Evolutionary conservation across 2,888 invertebrate genomes (phyloP).

Genomic region (Drosophila atroscutellata): DNA sequence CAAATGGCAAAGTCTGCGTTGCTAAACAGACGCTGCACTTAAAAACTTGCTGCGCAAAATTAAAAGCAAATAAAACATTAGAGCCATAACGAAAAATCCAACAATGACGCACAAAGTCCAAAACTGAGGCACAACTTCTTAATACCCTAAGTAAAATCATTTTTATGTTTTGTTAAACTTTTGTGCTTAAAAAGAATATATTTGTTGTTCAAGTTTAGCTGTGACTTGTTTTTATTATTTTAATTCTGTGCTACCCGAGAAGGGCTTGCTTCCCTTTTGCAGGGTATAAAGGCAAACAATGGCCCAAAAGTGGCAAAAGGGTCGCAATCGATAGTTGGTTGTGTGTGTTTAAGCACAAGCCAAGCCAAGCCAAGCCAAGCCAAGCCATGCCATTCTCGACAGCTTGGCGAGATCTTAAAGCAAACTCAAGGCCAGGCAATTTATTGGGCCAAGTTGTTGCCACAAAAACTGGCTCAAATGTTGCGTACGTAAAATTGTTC

Average conservation of each 20-base stretch:
- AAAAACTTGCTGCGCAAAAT: constrained; percentile 67
- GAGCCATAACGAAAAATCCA: constrained; percentile 52
- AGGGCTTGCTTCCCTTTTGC: not conserved
- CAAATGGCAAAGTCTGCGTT: constrained; percentile 47
- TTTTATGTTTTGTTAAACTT: not conserved
- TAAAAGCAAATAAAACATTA: constrained; percentile 77
- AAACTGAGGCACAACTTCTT: not conserved
- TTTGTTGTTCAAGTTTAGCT: not conserved
- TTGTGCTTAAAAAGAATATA: too few species aligned
- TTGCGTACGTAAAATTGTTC: constrained; percentile 60
- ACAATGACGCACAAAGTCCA: constrained; percentile 23
- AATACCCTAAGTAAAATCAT: constrained; percentile 9
- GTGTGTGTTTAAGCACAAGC: constrained; percentile 34
- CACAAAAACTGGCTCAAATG: constrained; percentile 55
- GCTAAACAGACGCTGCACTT: constrained; percentile 71
- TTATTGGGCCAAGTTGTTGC: constrained; percentile 58
- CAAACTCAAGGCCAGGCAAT: constrained; percentile 57
- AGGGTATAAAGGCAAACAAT: constrained; percentile 55
- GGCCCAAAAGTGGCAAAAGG: constrained; percentile 52
- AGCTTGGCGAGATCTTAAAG: constrained; percentile 66
- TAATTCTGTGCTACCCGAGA: not conserved
- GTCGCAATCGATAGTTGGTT: constrained; percentile 58
- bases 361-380: constrained; percentile 30
- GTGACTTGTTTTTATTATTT: not conserved
- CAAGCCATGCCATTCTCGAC: constrained; percentile 36